These are phyloP conservation scores for Cyphomyrmex costatus DNA, from an alignment of 1,140 invertebrate genomes.

Conservation along the genomic window DNA sequence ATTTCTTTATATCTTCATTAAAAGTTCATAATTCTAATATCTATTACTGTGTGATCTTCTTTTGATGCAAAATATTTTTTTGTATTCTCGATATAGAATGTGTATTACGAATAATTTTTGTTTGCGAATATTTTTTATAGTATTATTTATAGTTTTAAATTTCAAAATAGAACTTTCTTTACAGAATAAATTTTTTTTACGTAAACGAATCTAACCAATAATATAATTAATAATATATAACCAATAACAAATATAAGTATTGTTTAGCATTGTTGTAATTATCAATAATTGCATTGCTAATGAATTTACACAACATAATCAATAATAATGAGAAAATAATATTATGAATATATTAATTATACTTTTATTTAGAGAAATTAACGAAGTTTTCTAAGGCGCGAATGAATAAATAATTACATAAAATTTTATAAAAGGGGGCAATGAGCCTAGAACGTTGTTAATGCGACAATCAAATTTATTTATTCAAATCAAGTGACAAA, in stretches of 20 bases:
- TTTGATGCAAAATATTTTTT: conserved; percentile 7
- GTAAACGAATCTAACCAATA: not conserved
- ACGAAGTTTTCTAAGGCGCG: too few species aligned
- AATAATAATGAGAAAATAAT: not conserved
- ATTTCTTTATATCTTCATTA: conserved; percentile 30
- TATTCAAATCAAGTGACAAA: too few species aligned
- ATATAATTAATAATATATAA: too few species aligned
- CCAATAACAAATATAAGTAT: not conserved
- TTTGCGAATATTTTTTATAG: not conserved
- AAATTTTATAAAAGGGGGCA: too few species aligned
- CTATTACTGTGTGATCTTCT: not conserved
- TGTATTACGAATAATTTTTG: not conserved
- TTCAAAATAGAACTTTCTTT: not conserved
- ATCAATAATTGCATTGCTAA: not conserved
- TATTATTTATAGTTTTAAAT: not conserved
- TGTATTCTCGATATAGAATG: not conserved
- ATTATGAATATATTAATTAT: not conserved
- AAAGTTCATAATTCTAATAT: conserved; percentile 14
- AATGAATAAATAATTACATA: too few species aligned
- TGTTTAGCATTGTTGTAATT: not conserved
- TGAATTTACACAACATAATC: not conserved
- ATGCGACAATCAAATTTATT: too few species aligned
- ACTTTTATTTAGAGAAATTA: too few species aligned
- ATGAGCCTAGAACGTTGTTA: too few species aligned
- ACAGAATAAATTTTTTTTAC: not conserved